A percentile compares a stretch with the other conserved stretches of the same genome.
phyloP scores from a whole-genome alignment of 2,888 invertebrate species.

The Cheilosia vulpina region DNA sequence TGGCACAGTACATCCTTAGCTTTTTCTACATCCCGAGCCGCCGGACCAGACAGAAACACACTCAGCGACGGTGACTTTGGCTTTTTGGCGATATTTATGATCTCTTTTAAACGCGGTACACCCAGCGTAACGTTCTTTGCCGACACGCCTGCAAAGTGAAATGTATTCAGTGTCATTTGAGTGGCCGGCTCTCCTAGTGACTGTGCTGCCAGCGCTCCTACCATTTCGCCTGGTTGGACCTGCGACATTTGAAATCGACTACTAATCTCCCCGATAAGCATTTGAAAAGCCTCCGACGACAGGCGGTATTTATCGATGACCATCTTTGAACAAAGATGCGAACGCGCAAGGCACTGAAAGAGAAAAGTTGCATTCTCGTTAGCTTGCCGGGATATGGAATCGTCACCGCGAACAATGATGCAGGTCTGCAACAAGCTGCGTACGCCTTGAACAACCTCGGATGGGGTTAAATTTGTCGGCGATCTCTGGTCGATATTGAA shows the following conservation, averaged over 20 bases:
- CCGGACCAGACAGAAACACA: slow-evolving; percentile 96
- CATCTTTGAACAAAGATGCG: slow-evolving; percentile 95
- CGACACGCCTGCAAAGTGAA: slow-evolving; percentile 88
- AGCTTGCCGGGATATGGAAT: slow-evolving; percentile 95
- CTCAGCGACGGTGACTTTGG: slow-evolving; percentile 99
- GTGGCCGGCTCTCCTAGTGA: slow-evolving; percentile 77
- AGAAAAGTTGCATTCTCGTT: slow-evolving; percentile 98
- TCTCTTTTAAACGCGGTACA: slow-evolving; percentile 97
- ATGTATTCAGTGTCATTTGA: slow-evolving; percentile 77
- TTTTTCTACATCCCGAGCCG: slow-evolving; percentile 98
- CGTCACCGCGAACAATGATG: slow-evolving; percentile 95
- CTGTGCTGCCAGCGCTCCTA: slow-evolving; percentile 93
- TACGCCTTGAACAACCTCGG: slow-evolving; percentile 90
- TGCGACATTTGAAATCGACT: slow-evolving; percentile 97
- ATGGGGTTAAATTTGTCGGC: slow-evolving; percentile 94
- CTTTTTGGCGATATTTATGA: slow-evolving; percentile 98
- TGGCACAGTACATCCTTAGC: slow-evolving; percentile 98
- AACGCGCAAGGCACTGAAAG: slow-evolving; percentile 95
- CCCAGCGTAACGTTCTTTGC: slow-evolving; percentile 99
- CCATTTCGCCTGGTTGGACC: slow-evolving; percentile 97
- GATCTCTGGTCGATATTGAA: slow-evolving; percentile 97
- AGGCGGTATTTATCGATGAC: slow-evolving; percentile 96
- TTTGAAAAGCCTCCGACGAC: slow-evolving; percentile 97
- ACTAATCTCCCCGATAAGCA: slow-evolving; percentile 99
- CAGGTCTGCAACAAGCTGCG: slow-evolving; percentile 93